Evolutionary conservation across 2,888 invertebrate genomes (phyloP).

Genomic region (Leucophenga montana): DNA sequence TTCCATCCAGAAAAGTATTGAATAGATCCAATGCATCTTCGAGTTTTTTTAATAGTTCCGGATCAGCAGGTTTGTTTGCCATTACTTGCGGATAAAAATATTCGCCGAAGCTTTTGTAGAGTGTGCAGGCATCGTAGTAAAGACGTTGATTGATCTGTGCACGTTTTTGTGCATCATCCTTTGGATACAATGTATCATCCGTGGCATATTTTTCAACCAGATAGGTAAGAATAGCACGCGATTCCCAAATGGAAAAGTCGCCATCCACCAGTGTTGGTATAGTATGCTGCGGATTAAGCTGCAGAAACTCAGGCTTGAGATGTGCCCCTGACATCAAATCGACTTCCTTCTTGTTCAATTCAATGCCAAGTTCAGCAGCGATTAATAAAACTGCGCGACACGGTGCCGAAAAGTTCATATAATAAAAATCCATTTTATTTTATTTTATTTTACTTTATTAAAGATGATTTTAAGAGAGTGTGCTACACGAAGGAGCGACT

Average conservation of each 20-base stretch:
- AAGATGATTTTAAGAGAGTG: too few relatives aligned
- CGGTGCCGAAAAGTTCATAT: conserved; percentile 78
- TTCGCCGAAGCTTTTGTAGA: conserved; percentile 81
- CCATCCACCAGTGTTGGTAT: conserved; percentile 89
- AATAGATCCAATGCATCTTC: conserved; percentile 80
- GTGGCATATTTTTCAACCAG: conserved; percentile 86
- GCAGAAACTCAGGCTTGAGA: conserved; percentile 80
- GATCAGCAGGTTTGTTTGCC: conserved; percentile 78
- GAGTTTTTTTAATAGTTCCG: conserved; percentile 80
- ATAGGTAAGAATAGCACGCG: conserved; percentile 87
- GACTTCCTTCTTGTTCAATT: conserved; percentile 78
- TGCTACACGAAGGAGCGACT: too few relatives aligned
- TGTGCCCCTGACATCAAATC: conserved; percentile 79
- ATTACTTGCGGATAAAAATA: conserved; percentile 80
- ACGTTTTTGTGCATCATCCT: conserved; percentile 83
- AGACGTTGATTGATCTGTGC: conserved; percentile 85
- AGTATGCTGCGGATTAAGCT: conserved; percentile 88
- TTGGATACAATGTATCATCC: conserved; percentile 81
- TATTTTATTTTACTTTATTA: too few relatives aligned
- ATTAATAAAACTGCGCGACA: conserved; percentile 79
- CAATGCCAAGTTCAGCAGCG: conserved; percentile 79
- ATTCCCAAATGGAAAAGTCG: conserved; percentile 87
- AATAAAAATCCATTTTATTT: conserved; percentile 76
- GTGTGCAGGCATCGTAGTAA: conserved; percentile 85
- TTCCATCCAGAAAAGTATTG: conserved; percentile 81